phyloP scores from a whole-genome alignment of 1,140 invertebrate species.

The Drosophila sproati region DNA sequence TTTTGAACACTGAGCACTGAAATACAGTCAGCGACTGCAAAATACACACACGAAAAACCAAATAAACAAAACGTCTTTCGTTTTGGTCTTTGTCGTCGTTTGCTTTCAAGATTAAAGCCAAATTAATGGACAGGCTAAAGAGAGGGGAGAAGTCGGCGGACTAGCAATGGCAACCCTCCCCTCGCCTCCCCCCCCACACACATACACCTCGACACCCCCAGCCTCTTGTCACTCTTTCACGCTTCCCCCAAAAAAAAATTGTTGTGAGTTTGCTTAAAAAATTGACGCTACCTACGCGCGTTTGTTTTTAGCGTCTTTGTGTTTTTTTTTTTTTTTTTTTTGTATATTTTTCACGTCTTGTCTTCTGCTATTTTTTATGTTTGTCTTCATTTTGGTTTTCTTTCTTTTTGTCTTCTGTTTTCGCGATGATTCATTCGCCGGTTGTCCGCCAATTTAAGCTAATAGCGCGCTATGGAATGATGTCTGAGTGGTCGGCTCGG shows the following conservation, averaged over 20 bases:
- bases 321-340: conserved; percentile 13
- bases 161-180: background rate
- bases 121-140: conserved; percentile 68
- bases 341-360: conserved; percentile 41
- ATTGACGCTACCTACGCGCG: conserved; percentile 75
- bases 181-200: background rate
- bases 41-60: conserved; percentile 50
- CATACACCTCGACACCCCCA: too few relatives aligned
- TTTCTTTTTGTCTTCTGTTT: conserved; percentile 8
- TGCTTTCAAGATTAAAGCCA: conserved; percentile 69
- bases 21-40: conserved; percentile 31
- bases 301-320: conserved; percentile 74
- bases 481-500: too few relatives aligned
- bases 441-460: conserved; percentile 42
- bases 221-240: background rate
- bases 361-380: conserved; percentile 26
- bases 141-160: background rate
- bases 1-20: background rate
- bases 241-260: background rate
- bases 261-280: conserved; percentile 71
- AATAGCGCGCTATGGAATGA: background rate
- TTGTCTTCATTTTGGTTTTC: conserved; percentile 3
- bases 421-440: conserved; percentile 63
- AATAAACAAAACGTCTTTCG: conserved; percentile 60
- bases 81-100: conserved; percentile 44